Evolutionary conservation across 2,113 vertebrate species (phyloP).

Genomic region (Passer domesticus): DNA sequence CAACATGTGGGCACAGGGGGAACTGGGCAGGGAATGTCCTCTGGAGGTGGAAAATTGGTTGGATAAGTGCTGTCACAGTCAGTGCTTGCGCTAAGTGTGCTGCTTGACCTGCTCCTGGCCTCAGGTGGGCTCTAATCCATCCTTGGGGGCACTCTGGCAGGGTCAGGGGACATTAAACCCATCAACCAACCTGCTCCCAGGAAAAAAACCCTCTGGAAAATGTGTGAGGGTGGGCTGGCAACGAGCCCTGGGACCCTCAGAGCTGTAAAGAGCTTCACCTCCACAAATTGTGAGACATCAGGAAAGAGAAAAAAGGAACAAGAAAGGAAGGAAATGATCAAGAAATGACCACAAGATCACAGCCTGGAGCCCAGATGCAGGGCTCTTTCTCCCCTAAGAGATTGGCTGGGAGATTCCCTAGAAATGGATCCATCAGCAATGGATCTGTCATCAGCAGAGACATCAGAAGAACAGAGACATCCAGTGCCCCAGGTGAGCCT

Average conservation of each 20-base stretch:
- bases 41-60: neutral
- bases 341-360: neutral
- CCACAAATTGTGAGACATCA: neutral
- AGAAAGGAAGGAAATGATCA: neutral
- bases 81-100: fast-evolving
- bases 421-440: neutral
- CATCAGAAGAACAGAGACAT: neutral
- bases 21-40: neutral
- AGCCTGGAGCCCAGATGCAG: neutral
- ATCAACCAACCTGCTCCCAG: neutral
- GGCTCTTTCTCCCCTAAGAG: neutral
- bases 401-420: neutral
- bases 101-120: neutral
- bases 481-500: neutral
- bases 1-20: neutral
- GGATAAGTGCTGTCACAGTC: neutral
- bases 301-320: neutral
- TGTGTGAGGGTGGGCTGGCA: neutral
- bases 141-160: neutral
- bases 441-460: neutral
- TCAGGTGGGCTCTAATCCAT: neutral
- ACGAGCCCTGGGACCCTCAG: neutral
- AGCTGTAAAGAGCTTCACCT: neutral
- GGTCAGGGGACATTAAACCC: neutral
- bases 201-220: neutral